Evolutionary conservation across 2,888 invertebrate genomes (phyloP), one percentile per base, ranked within the genome.

Genomic region (Antheraea yamamai): DNA sequence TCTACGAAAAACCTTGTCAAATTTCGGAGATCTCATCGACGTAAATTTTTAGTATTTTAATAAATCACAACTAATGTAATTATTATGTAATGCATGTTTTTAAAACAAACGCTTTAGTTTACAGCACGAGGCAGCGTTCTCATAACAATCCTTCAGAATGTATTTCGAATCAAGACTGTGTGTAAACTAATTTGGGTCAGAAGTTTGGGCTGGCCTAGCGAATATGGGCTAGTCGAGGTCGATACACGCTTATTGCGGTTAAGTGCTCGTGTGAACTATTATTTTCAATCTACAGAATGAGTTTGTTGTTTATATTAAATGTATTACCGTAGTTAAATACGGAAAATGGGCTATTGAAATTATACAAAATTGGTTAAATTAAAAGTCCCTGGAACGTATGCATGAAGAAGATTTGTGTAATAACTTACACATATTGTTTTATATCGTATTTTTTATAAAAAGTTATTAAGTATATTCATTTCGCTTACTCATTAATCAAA

Each of bases 161-260:
- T 79, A 77, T 76, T 78, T 77, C 75, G 73, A 78, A 79, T 75
- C 78, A 77, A 76, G 75, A 77, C 79, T 76, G 80, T 77, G 77
- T 79, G 79, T 81, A 77, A 82, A 83, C 82, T 83, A 82, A 88
- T 88, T 87, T 85, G 83, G 87, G 87, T 84, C 80, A 80, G 82
- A 84, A 86, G 86, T 86, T 81, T 84, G 80, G 78, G 75, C 77
- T 79, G 77, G 79, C 77, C 61, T 61, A 76, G 83, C 64, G 64
- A 82, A 85, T 83, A 83, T 82, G 78, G 84, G 81, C 77, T 75
- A 77, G 81, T 81, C 79, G 80, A 79, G 79, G 79, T 66, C 79
- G 58, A 72, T 76, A n/a, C 78, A 78, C 78, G 78, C 74, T 58
- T 76, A 74, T 77, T 74, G 73, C 74, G 71, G 70, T 72, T 73